Conservation (phyloP, 2,113 vertebrate species). For the Hystrix brachyura region DNA sequence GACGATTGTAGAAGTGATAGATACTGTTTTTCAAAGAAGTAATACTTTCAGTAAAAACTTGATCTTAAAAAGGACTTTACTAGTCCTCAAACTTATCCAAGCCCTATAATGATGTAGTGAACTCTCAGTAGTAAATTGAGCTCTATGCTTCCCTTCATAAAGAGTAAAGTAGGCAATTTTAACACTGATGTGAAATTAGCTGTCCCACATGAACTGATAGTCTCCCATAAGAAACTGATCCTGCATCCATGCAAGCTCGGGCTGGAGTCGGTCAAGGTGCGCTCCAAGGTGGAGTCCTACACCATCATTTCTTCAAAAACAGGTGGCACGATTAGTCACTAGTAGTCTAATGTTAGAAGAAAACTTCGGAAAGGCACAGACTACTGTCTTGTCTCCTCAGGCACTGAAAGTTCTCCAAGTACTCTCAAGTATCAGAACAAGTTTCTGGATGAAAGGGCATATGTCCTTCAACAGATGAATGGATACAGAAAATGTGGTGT, state of each 20-base stretch:
- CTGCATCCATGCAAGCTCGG: accelerated
- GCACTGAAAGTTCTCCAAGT: not conserved
- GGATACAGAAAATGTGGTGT: not conserved
- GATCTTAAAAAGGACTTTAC: not conserved
- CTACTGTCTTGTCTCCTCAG: too few relatives aligned
- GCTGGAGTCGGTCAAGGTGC: not conserved
- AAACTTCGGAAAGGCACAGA: not conserved
- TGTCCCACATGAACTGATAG: not conserved
- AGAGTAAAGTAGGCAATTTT: not conserved
- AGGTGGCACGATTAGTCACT: not conserved
- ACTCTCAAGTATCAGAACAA: not conserved
- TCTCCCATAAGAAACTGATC: not conserved
- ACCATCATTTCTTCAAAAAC: not conserved
- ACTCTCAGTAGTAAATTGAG: not conserved
- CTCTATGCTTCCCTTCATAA: not conserved
- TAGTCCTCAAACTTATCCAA: not conserved
- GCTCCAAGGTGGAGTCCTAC: accelerated
- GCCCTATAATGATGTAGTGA: not conserved
- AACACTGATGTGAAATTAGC: not conserved
- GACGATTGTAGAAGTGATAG: slow-evolving; percentile 83
- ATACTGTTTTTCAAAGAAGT: slow-evolving; percentile 77
- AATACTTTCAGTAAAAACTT: slow-evolving; percentile 80
- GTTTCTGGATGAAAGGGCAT: not conserved
- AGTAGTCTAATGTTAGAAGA: not conserved
- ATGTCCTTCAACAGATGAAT: not conserved